Evolutionary conservation across 2,888 invertebrate species (phyloP).

Genomic region (Corbicula japonica): DNA sequence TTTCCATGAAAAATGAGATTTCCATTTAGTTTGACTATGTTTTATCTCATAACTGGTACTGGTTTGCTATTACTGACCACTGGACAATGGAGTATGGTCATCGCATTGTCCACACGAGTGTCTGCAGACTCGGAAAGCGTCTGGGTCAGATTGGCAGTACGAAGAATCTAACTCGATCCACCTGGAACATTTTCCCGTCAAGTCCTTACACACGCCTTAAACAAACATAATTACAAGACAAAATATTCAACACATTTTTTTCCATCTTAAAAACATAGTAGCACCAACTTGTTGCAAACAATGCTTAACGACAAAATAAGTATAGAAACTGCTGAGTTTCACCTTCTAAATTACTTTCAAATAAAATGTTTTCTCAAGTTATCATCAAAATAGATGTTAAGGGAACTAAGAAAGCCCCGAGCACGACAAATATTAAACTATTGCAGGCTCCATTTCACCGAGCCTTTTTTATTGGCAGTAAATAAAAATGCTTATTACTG

Average conservation of each 20-base stretch:
- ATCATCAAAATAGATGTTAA: not conserved
- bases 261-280: not conserved
- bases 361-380: not conserved
- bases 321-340: not conserved
- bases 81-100: not conserved
- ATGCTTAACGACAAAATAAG: not conserved
- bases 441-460: too few relatives aligned
- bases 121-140: not conserved
- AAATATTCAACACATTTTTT: not conserved
- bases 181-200: not conserved
- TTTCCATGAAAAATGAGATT: too few relatives aligned
- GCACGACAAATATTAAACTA: too few relatives aligned
- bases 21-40: too few relatives aligned
- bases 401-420: too few relatives aligned
- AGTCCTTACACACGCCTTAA: conserved; percentile 12
- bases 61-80: too few relatives aligned
- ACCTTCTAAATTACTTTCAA: not conserved
- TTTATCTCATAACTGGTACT: too few relatives aligned
- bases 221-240: too few relatives aligned
- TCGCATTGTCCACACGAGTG: conserved; percentile 7
- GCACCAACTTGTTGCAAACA: not conserved
- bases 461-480: too few relatives aligned
- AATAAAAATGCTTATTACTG: too few relatives aligned
- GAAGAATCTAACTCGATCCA: not conserved
- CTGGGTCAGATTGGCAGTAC: not conserved